Evolutionary conservation across 2,113 vertebrate genomes (phyloP).

Genomic region (Aspidoscelis tigris): DNA sequence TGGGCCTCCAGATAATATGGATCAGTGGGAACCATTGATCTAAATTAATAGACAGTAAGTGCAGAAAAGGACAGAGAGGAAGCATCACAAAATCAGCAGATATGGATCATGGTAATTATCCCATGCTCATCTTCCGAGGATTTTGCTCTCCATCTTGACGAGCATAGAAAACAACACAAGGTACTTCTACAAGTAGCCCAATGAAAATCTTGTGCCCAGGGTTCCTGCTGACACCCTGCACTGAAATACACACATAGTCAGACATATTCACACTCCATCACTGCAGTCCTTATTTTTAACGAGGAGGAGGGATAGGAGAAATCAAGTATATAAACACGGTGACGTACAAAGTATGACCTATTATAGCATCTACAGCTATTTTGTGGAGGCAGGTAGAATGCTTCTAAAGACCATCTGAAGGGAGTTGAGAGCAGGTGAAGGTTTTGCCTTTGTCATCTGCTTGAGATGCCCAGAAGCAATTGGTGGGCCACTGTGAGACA

Average conservation of each 20-base stretch:
- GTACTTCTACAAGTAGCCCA: background rate
- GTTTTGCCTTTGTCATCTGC: too few species aligned
- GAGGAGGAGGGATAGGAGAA: background rate
- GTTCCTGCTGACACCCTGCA: background rate
- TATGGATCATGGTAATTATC: background rate
- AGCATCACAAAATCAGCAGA: background rate
- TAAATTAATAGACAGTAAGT: too few species aligned
- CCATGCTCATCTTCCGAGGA: background rate
- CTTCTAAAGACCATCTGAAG: too few species aligned
- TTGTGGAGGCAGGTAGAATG: too few species aligned
- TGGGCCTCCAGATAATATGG: too few species aligned
- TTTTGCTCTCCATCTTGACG: background rate
- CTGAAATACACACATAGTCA: background rate
- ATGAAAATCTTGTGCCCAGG: background rate
- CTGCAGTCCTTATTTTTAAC: background rate
- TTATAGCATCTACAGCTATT: background rate
- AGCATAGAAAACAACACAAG: background rate
- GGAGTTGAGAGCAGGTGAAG: too few species aligned
- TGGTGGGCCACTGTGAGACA: too few species aligned
- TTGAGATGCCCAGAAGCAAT: too few species aligned
- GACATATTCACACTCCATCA: background rate
- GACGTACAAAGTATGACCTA: background rate
- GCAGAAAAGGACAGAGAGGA: background rate
- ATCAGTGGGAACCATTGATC: too few species aligned
- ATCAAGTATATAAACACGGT: background rate